Evolutionary conservation across 2,888 invertebrate genomes (phyloP), one percentile per base, ranked within the genome.

Genomic region (Chydorus sphaericus): DNA sequence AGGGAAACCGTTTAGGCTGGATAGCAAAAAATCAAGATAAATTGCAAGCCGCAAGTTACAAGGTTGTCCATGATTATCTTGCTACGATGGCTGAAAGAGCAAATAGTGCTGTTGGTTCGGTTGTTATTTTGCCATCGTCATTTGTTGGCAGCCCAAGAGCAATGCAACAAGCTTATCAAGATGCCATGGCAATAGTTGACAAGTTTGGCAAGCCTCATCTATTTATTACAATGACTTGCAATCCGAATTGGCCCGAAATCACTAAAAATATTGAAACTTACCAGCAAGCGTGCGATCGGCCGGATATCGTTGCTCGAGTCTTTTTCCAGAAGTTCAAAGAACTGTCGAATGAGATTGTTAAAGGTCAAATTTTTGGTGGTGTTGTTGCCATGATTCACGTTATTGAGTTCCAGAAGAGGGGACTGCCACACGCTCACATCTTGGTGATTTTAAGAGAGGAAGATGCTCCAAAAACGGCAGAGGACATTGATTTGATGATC

Each of bases 141-240:
- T 70, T 68, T 59, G 57, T 59, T 16, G 67, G 68, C 8, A 61
- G 65, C 29, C 68, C 68, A 5, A 60, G 69, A 20, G 61, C 63
- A 49, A 65, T 68, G 66, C 59, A 64, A 30, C 65, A 70, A 62
- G 62, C 65, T 31, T 68, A 66, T 60, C 68, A 71, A 59, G 70
- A 71, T 64, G 67, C 69, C 1, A 71, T 72, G 70, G 62, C 68
- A 11, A 66, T 70, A 50, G 71, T 72, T 4, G 31, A 65, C 36
- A 66, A 66, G 58, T 68, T 61, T 64, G 72, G 72, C 3, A 66
- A 66, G 57, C 70, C 71, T 23, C 66, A 68, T 60, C 60, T 69
- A n/a, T 73, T 72, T 60, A 61, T 71, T 6, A 71, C 71, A n/a
- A 65, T 71, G 60, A 71, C 72, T 1, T 69, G 69, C 58, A 71